These are phyloP conservation scores for Ahaetulla prasina DNA, from an alignment of 2,113 vertebrate genomes.

Conservation along the genomic window DNA sequence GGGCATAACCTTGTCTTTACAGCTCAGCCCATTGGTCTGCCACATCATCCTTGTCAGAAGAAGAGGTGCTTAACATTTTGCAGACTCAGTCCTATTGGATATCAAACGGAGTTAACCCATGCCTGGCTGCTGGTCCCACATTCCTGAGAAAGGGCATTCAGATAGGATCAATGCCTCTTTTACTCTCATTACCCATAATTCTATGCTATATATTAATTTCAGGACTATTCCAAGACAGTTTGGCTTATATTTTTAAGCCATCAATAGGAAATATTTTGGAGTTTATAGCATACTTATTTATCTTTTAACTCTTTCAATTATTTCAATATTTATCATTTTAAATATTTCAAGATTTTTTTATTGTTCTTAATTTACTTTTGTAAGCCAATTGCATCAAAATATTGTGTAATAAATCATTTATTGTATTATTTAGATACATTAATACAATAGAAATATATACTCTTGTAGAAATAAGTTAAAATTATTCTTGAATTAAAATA, in stretches of 20 bases:
- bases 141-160: too few species aligned
- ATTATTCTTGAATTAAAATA: background rate
- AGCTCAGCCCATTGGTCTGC: too few species aligned
- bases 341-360: background rate
- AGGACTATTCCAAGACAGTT: background rate
- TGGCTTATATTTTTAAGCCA: background rate
- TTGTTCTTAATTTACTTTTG: background rate
- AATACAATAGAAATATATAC: background rate
- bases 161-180: too few species aligned
- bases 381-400: background rate
- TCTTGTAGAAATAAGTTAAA: background rate
- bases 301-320: background rate
- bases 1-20: too few species aligned
- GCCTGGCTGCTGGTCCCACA: too few species aligned
- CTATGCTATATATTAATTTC: background rate
- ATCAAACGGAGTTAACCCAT: too few species aligned
- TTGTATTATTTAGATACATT: background rate
- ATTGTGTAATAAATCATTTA: background rate
- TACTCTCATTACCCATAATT: conserved; percentile 66
- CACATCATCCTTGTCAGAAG: too few species aligned
- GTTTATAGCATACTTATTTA: background rate
- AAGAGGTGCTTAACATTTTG: too few species aligned
- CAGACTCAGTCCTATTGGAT: too few species aligned
- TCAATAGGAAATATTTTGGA: background rate
- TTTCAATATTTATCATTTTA: background rate